phyloP scores from a whole-genome alignment of 2,888 invertebrate genomes.

The Torymus auratus region DNA sequence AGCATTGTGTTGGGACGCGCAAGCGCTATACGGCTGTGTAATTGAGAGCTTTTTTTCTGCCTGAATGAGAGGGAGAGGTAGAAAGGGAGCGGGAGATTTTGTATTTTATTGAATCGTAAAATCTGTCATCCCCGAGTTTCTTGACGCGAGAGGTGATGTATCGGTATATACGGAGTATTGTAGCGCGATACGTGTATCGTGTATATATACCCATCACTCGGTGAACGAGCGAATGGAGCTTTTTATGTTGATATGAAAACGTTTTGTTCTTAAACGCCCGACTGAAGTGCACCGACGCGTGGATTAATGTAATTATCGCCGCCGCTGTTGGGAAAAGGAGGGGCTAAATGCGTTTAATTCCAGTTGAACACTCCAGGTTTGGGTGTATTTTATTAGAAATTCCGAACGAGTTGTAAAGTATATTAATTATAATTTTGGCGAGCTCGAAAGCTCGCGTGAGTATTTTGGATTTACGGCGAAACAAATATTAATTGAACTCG shows the following conservation, averaged over 20 bases:
- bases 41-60: slow-evolving; percentile 53
- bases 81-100: slow-evolving; percentile 21
- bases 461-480: no score
- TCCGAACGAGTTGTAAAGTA: slow-evolving; percentile 9
- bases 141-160: slow-evolving; percentile 5
- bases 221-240: no score
- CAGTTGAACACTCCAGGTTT: background rate
- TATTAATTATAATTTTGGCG: slow-evolving; percentile 11
- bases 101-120: slow-evolving; percentile 55
- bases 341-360: no score
- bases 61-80: slow-evolving; percentile 34
- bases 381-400: background rate
- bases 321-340: no score
- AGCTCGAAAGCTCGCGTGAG: background rate
- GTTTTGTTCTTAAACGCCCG: no score
- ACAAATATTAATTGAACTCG: no score
- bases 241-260: no score
- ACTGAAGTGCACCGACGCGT: no score
- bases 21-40: slow-evolving; percentile 40
- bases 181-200: no score
- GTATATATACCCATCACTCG: no score
- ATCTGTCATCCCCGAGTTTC: slow-evolving; percentile 40
- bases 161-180: background rate
- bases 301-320: no score
- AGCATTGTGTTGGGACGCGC: slow-evolving; percentile 19